Base-by-base conservation (phyloP, 1,140 invertebrate species). In the Danaus plexippus region DNA sequence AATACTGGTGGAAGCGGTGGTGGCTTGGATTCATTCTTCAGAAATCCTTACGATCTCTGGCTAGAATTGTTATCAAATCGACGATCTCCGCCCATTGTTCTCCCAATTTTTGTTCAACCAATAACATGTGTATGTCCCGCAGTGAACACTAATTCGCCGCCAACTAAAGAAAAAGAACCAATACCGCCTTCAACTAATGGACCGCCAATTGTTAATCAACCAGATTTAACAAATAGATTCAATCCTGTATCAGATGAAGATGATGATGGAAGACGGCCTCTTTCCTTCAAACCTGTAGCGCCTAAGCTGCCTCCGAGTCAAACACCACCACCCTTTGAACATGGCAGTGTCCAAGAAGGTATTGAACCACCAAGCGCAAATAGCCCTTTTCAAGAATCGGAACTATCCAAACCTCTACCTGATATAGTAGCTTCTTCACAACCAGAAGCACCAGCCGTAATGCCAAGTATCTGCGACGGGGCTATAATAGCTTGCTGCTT, bases 281-380 rank as follows among this genome's bases (percentile, higher is more conserved):
- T 84, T 22, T 75, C 75, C 10, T 77, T 84, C 51, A 67, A 71
- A 6, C 77, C 78, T 11, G 61, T 80, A 4, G 57, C 56, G 22
- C 64, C 69, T n/a, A 58, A 70, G 42, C 53, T 11, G 45, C 63
- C 69, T 12, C 52, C 69, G 43, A 67, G 56, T 12, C 63, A 63
- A 61, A 71, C 70, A 9, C 45, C 54, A 41, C 80, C 80, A 7
- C 61, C 67, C 9, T 73, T 83, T 1, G 80, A 83, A 47, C 80
- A 83, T 52, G 77, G 80, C 48, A 76, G 69, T 54, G 50, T 49
- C 8, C 71, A 77, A 61, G 67, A 59, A 11, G 59, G 64, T 11
- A 18, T 57, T 11, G 45, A 68, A 47, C 53, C 68, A 41, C 44
- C 45, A 18, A 11, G 1, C 10, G 12, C 9, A 47, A 41, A 13